Base-by-base conservation (phyloP, 1,140 invertebrate genomes). In the Drosophila busckii region DNA sequence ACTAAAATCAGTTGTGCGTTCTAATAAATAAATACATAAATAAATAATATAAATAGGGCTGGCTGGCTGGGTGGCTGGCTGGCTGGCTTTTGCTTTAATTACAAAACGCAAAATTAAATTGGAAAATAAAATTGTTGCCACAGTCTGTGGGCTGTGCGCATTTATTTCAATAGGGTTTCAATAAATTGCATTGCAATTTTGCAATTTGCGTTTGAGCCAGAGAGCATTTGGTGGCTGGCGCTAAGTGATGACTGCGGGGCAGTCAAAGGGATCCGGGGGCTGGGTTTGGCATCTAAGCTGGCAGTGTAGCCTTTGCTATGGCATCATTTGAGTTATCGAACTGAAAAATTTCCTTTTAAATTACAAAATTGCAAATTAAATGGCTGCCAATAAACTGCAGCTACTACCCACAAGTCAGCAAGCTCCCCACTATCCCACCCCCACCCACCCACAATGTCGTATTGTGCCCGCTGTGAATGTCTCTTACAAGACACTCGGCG, bases 341-440 rank as follows among this genome's bases (percentile, higher is more conserved):
- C 75, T 82, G 76, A 82, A 82, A 82, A 75, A 82, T 82, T 71
- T 83, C 76, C 75, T 82, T 82, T 82, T 82, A 82, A 82, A 82
- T 82, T 75, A 83, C 76, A 56, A 75, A 82, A 82, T 82, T 82
- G 75, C 75, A 82, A 83, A 82, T 82, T 75, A 82, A 82, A 82
- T 80, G 71, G 70, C 52, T 67, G 69, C 63, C 54, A 55, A 49
- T 62, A 45, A 42, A 60, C 17, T 65, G 34, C 40, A 52, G 25
- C 28, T 48, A 41, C 37, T 59, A 59, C 22, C 56, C 58, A 46
- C 70, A 34, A 35, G 19, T 13, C 23, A 10, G 7, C 12, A 16
- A 42, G 15, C 25, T 13, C 7, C 12, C 25, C 22, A 13, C 23
- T 20, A 7, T 20, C 16, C 16, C 34, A 9, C n/a, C 17, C 40